Evolutionary conservation across 2,797 vertebrate species (phyloP).

Genomic region (Tapirus indicus): DNA sequence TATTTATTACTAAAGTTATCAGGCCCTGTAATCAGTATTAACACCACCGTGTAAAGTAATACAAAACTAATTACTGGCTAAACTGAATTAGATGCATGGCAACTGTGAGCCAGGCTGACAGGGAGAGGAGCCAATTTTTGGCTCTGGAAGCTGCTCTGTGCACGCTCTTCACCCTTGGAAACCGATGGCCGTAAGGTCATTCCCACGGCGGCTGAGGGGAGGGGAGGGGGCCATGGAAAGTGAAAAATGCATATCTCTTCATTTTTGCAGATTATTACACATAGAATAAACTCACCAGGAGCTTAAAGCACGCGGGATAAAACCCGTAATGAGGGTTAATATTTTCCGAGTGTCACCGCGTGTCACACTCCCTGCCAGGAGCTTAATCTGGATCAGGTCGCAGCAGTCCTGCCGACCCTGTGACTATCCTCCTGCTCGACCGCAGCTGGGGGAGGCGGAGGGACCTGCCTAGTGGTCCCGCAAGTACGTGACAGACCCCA

Average conservation of each 20-base stretch:
- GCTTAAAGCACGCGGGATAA: rapidly evolving
- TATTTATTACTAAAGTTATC: slow-evolving; percentile 84
- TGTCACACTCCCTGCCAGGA: rapidly evolving
- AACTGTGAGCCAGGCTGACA: neutral
- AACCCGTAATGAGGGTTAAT: rapidly evolving
- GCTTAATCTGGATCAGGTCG: rapidly evolving
- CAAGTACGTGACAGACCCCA: neutral
- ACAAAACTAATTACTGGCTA: slow-evolving; percentile 83
- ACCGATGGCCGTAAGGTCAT: rapidly evolving
- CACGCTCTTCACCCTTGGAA: neutral
- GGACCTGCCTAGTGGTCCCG: rapidly evolving
- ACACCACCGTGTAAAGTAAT: slow-evolving; percentile 76
- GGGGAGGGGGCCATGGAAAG: rapidly evolving
- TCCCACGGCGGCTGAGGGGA: rapidly evolving
- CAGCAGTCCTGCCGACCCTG: neutral
- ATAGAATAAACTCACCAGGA: rapidly evolving
- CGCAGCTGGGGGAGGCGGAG: rapidly evolving
- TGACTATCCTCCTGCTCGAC: rapidly evolving
- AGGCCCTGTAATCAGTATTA: slow-evolving; percentile 84
- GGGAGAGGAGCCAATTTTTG: neutral
- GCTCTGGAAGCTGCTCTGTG: neutral
- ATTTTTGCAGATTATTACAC: neutral
- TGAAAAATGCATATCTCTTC: rapidly evolving
- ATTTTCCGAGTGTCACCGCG: rapidly evolving
- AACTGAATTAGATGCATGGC: slow-evolving; percentile 60